A percentile compares a stretch with the other conserved stretches of the same genome.
Evolutionary conservation across 2,797 vertebrate genomes (phyloP).

Genomic region (Tragelaphus oryx): DNA sequence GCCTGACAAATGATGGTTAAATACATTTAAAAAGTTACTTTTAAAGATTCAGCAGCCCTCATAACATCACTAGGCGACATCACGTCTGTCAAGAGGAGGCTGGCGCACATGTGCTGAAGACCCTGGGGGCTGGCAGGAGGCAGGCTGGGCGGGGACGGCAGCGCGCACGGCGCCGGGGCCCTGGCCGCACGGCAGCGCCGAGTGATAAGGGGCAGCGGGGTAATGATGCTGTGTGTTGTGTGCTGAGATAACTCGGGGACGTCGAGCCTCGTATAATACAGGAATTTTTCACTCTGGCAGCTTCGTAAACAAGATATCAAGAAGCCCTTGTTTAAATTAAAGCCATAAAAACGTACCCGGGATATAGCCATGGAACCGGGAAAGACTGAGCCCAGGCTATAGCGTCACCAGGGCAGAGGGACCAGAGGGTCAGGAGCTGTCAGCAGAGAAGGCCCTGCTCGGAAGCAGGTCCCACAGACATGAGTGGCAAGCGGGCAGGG

Average conservation of each 20-base stretch:
- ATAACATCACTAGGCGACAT: constrained; percentile 71
- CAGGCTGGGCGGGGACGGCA: constrained; percentile 64
- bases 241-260: constrained; percentile 85
- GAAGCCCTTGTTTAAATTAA: constrained; percentile 85
- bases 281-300: constrained; percentile 91
- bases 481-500: not conserved
- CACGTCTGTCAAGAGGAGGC: constrained; percentile 77
- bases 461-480: rapidly evolving
- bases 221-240: constrained; percentile 85
- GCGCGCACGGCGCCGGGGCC: constrained; percentile 76
- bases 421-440: rapidly evolving
- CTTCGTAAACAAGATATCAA: constrained; percentile 89
- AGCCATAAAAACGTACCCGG: constrained; percentile 77
- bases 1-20: constrained; percentile 76
- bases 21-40: constrained; percentile 81
- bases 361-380: constrained; percentile 13
- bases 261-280: constrained; percentile 85
- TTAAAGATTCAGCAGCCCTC: constrained; percentile 70
- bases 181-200: constrained; percentile 69
- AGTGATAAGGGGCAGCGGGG: constrained; percentile 86
- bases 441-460: too few species aligned
- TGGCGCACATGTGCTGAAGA: constrained; percentile 64
- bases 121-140: constrained; percentile 72
- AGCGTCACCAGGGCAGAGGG: not conserved
- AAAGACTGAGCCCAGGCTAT: not conserved